These are phyloP conservation scores for Sesia apiformis DNA, from an alignment of 2,888 invertebrate species.

Conservation along the genomic window DNA sequence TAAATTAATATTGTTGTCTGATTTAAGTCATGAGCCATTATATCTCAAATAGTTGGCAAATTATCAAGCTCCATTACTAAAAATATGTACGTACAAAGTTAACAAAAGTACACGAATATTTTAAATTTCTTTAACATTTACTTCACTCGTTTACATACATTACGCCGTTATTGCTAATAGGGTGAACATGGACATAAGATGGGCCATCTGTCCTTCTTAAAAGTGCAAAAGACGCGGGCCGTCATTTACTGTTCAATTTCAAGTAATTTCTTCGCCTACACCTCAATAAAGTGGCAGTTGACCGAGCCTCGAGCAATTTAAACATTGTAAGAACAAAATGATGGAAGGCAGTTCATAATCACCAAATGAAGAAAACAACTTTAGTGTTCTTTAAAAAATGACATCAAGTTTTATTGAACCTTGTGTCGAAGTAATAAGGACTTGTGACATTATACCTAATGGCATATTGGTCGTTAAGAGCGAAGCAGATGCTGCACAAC, in stretches of 20 bases:
- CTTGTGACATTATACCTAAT: neutral
- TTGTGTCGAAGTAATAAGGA: conserved; percentile 2
- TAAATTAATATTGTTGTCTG: too few species aligned
- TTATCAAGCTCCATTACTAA: too few species aligned
- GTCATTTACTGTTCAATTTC: neutral
- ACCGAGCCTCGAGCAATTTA: conserved; percentile 21
- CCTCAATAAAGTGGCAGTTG: neutral
- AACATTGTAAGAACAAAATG: conserved; percentile 27
- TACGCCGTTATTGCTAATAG: too few species aligned
- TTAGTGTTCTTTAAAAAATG: neutral
- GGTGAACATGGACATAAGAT: neutral
- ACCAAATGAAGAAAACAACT: conserved; percentile 30
- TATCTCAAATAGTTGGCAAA: too few species aligned
- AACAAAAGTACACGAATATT: too few species aligned
- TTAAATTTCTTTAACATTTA: too few species aligned
- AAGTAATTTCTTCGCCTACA: neutral
- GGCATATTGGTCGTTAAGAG: conserved; percentile 10
- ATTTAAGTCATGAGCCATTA: too few species aligned
- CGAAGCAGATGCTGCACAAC: conserved; percentile 45
- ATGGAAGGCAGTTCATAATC: conserved; percentile 38
- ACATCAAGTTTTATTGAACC: conserved; percentile 6
- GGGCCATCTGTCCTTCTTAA: neutral
- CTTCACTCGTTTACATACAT: too few species aligned
- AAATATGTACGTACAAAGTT: too few species aligned
- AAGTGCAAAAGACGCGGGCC: neutral